phyloP scores from a whole-genome alignment of 2,888 invertebrate species.

The Spicauda simplicius region DNA sequence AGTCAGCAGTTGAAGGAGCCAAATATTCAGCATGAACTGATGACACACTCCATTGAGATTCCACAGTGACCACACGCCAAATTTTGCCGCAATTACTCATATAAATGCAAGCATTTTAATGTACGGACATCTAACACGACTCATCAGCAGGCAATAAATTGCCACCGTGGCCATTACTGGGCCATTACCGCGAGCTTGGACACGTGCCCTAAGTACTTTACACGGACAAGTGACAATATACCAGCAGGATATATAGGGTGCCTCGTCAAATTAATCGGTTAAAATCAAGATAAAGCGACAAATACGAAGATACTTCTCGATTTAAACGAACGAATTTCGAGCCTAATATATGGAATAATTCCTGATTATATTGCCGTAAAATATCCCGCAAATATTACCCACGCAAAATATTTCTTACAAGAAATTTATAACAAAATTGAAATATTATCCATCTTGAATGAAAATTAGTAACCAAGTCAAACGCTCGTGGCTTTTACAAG shows the following conservation, averaged over 20 bases:
- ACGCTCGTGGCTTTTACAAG: no score
- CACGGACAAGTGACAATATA: background rate
- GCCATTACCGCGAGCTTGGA: slow-evolving; percentile 12
- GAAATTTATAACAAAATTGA: no score
- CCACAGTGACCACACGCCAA: background rate
- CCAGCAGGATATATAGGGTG: background rate
- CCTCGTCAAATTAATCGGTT: no score
- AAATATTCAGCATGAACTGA: background rate
- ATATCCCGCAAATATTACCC: no score
- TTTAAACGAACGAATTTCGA: no score
- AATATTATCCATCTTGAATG: no score
- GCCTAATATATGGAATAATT: no score
- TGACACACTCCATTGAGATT: background rate
- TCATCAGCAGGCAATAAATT: slow-evolving; percentile 10
- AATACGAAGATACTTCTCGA: no score
- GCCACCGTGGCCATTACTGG: background rate
- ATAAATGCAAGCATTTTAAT: background rate
- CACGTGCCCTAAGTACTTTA: slow-evolving; percentile 17
- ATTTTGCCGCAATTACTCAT: slow-evolving; percentile 10
- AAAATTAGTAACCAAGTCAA: no score
- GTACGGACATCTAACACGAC: slow-evolving; percentile 1
- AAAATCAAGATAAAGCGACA: no score
- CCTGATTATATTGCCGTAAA: no score
- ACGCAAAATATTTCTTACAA: no score
- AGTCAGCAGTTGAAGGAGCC: background rate